These are phyloP conservation scores for Cerastoderma edule DNA, from an alignment of 2,888 invertebrate species.

Conservation along the genomic window DNA sequence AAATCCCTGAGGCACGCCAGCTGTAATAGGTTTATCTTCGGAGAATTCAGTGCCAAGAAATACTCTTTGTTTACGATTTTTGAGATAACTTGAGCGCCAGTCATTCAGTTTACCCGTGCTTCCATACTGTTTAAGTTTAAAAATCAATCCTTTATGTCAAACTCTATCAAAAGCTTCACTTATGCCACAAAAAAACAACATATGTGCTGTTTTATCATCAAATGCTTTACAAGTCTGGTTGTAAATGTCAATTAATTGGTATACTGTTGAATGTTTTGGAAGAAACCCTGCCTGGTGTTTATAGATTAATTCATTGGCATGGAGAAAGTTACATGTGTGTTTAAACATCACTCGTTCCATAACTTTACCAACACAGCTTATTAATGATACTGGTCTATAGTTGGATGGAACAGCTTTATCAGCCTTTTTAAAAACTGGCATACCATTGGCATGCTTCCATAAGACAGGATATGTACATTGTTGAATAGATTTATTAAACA, in stretches of 20 bases:
- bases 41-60: no score
- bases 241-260: neutral
- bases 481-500: neutral
- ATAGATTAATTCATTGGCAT: neutral
- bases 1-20: no score
- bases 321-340: neutral
- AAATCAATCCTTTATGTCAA: no score
- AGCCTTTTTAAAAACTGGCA: neutral
- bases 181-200: neutral
- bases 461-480: neutral
- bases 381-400: constrained; percentile 6
- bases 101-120: no score
- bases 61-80: no score
- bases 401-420: neutral
- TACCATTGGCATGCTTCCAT: constrained; percentile 1
- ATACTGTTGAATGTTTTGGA: constrained; percentile 1
- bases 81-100: no score
- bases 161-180: neutral
- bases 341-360: neutral
- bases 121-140: no score
- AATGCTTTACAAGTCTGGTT: neutral
- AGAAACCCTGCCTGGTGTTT: neutral
- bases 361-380: constrained; percentile 2
- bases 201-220: neutral
- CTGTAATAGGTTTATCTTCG: no score